Base-by-base conservation (phyloP, 2,797 vertebrate species). In the Oceanodroma leucorhoa region DNA sequence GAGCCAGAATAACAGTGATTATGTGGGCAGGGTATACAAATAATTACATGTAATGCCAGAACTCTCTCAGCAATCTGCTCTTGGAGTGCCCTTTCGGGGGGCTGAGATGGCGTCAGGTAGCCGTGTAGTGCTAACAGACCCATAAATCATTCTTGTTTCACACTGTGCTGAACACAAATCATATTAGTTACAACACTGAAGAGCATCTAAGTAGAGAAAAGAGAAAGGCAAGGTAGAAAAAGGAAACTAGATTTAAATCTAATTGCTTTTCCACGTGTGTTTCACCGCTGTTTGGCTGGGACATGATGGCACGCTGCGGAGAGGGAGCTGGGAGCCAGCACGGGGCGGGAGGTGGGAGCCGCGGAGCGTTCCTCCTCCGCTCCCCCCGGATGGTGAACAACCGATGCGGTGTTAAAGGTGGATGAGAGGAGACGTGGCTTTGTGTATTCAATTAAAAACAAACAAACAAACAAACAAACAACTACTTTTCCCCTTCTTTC, bases 41-140 rank as follows among this genome's bases (percentile, higher is more conserved):
- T 93, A 78, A 90, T 94, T 84, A 55, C 80, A 51, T 11, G 23
- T 19, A 50, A 66, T 58, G 83, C 67, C 60, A 89, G 67, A 78
- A 36, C 61, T 69, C 94, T 94, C 89, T 90, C 2, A 2, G 67
- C 93, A 88, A 20, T 95, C 90, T 96, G 87, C 87, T 93, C 96
- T 67, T 73, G 51, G 93, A 87, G 89, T 87, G 84, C 86, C 93
- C 95, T 96, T 96, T 81, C 38, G 22, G 89, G 96, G 96, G 93
- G 79, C 73, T 83, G 96, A 69, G 88, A 15, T 93, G 94, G 85
- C 75, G n/a, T 75, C 91, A 88, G 96, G 94, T 89, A 84, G 70
- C 45, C 22, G 48, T 55, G 78, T 34, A 19, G 62, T 32, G 76
- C 7, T 8, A 53, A 78, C 87, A 89, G 89, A 90, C 61, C 86